These are phyloP conservation scores for Sebastes schlegelii DNA, from an alignment of 2,113 vertebrate genomes.

Conservation along the genomic window DNA sequence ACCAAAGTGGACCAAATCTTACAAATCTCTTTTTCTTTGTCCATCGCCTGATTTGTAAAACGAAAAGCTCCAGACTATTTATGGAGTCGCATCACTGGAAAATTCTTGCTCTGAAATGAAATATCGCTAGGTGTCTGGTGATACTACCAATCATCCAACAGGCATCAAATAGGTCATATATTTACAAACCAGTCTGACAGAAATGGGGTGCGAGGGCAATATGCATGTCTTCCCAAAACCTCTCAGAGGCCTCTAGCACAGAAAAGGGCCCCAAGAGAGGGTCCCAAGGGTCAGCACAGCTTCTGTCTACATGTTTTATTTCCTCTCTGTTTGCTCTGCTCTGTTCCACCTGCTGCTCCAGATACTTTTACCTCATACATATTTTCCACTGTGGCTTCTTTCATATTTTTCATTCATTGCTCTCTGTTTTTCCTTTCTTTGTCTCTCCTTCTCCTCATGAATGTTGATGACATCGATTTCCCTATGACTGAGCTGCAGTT, in stretches of 20 bases:
- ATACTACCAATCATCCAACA: conserved; percentile 33
- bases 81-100: neutral
- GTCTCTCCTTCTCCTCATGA: conserved; percentile 1
- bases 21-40: neutral
- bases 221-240: conserved; percentile 44
- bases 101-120: conserved; percentile 5
- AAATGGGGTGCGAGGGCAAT: conserved; percentile 10
- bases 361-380: conserved; percentile 12
- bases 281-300: conserved; percentile 51
- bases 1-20: neutral
- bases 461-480: conserved; percentile 38
- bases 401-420: neutral
- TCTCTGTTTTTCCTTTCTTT: neutral
- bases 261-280: conserved; percentile 38
- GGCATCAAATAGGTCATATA: conserved; percentile 20
- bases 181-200: conserved; percentile 30
- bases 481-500: conserved; percentile 26
- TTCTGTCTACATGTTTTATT: conserved; percentile 35
- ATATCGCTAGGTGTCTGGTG: conserved; percentile 4
- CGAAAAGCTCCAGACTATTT: neutral
- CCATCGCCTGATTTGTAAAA: neutral
- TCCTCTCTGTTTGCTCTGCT: conserved; percentile 18
- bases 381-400: neutral
- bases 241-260: conserved; percentile 21
- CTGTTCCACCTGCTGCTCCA: conserved; percentile 35